Evolutionary conservation across 2,888 invertebrate species (phyloP), one percentile per base, ranked within the genome.

Genomic region (Chironomus tentans): DNA sequence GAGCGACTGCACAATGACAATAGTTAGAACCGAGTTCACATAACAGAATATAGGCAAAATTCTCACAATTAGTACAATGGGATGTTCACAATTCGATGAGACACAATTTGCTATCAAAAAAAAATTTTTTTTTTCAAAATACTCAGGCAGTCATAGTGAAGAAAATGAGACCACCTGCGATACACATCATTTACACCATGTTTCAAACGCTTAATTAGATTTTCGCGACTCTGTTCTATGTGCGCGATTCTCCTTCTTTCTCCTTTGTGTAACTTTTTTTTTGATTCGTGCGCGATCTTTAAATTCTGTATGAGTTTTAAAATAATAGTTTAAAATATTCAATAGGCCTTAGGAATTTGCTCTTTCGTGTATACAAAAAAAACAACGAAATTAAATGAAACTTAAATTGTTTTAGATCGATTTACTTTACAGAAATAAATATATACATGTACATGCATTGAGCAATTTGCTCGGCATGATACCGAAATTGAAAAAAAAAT

Each of bases 181-280:
- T 50, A 71, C 48, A 15, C 22, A 71, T 71, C 71, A 56, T 71
- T 71, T 71, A 71, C 71, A 71, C 71, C 71, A 50, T 50, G 71
- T 50, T 56, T 50, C 71, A 50, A 50, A 28, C 24, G 56, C 71
- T 71, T 71, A 71, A 71, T 71, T 71, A 71, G 48, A 71, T 71
- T 71, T 68, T 50, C 71, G 71, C 71, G 71, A 56, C 71, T 38
- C 38, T 38, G 38, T 38, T 38, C 38, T 38, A 38, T 38, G 38
- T 38, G 38, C 38, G 24, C 47, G 47, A 7, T 68, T 38, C 38
- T 38, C 38, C 38, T 38, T 38, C 10, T 38, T 38, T 38, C 38
- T 38, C 38, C 10, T 38, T 7, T 38, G 38, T 38, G 38, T 38
- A 38, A 38, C n/a, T n/a, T n/a, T 28, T 38, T 38, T 68, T 7